Conservation (phyloP, 2,888 invertebrate species). For the Aphrophora alni region DNA sequence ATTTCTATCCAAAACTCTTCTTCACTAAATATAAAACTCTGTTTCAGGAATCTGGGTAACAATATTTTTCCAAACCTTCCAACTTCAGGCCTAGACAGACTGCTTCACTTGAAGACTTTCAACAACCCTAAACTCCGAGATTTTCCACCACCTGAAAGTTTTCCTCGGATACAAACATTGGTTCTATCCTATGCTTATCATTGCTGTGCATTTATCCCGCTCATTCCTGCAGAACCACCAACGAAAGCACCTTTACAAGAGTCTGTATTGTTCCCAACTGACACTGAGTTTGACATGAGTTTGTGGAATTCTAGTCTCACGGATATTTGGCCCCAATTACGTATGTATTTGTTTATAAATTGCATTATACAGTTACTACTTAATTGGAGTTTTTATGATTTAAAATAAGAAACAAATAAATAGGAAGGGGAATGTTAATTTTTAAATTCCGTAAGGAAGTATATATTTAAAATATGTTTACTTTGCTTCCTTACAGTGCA, state of each 20-base stretch:
- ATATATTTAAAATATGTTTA: too few species aligned
- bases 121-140: conserved; percentile 87
- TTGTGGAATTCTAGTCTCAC: conserved; percentile 81
- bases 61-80: conserved; percentile 87
- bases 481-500: too few species aligned
- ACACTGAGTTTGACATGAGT: conserved; percentile 73
- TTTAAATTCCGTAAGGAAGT: too few species aligned
- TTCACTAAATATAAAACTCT: too few species aligned
- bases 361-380: too few species aligned
- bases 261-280: conserved; percentile 72
- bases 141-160: conserved; percentile 85
- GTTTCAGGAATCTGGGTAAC: conserved; percentile 84
- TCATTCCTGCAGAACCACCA: conserved; percentile 63
- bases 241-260: conserved; percentile 64
- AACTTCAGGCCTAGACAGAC: conserved; percentile 76
- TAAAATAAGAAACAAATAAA: background rate
- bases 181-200: conserved; percentile 95
- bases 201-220: conserved; percentile 87
- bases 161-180: conserved; percentile 76
- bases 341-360: conserved; percentile 62
- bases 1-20: too few species aligned
- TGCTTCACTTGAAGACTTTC: conserved; percentile 88
- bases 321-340: conserved; percentile 82
- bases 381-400: background rate
- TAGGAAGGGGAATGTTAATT: too few species aligned